Evolutionary conservation across 2,888 invertebrate species (phyloP), one percentile per base, ranked within the genome.

Genomic region (Apotomis turbidana): DNA sequence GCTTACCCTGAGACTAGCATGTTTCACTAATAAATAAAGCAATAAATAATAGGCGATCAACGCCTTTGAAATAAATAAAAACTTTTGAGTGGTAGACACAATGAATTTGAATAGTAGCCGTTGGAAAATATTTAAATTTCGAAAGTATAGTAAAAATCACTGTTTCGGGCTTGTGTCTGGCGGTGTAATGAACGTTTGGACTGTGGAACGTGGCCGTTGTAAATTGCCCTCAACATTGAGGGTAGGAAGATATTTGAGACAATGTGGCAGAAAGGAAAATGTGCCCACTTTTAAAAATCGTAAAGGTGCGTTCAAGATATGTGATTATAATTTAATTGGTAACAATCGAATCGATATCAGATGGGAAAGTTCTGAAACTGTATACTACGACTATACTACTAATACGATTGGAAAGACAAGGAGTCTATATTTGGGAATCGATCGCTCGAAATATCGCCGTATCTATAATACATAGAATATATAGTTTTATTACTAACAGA

Each of bases 1-100:
- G 74, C 91, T 89, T 81, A 92, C 92, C 91, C 89, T 58, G 87
- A 83, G 75, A 88, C 78, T 78, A 90, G 78, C 91, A 91, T 92
- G 77, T 79, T 86, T 75, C 75, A 74, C 75, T 78, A 76, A 76
- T 66, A 66, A 71, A 73, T 70, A 67, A 68, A 66, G 76, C 58
- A 75, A 79, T 76, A 76, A 79, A 78, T 78, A 76, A 75, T 75
- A 77, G 67, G 66, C 66, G 71, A 60, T 67, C 38, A 36, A 71
- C 71, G 71, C 71, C 71, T 67, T 55, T 67, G 72, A 76, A 73
- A 74, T 78, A 80, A 27, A 27, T 27, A 27, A 27, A 81, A 83
- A 71, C 54, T 57, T 57, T 61, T 10, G 46, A 9, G 55, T 49
- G n/a, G 46, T 46, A 57, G 51, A 66, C 46, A 57, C 71, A 10